Conservation (phyloP, 2,797 vertebrate genomes). For the Cephalopachus bancanus region DNA sequence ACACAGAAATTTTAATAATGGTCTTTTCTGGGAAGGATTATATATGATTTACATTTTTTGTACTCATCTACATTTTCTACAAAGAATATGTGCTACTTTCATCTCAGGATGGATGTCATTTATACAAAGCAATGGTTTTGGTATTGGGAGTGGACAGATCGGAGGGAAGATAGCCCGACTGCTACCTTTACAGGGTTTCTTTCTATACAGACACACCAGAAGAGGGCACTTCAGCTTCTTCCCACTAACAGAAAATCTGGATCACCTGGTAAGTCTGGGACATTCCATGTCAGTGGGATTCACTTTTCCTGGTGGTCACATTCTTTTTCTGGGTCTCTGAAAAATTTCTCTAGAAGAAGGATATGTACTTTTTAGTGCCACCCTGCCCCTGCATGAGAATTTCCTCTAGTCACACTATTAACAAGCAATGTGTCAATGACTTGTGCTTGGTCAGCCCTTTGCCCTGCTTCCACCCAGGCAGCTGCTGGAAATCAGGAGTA, state of each 20-base stretch:
- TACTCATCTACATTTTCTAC: not conserved
- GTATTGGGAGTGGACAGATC: not conserved
- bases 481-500: not conserved
- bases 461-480: not conserved
- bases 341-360: not conserved
- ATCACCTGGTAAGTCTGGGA: not conserved
- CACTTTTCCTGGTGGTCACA: not conserved
- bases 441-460: not conserved
- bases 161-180: not conserved
- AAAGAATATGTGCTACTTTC: not conserved
- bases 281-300: not conserved
- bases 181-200: not conserved
- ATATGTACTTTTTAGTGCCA: not conserved
- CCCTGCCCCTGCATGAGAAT: not conserved
- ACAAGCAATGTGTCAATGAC: not conserved
- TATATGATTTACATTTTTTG: not conserved
- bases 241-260: not conserved
- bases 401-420: not conserved
- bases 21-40: slow-evolving; percentile 1
- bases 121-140: not conserved
- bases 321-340: not conserved
- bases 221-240: slow-evolving; percentile 65
- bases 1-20: not conserved
- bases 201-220: slow-evolving; percentile 36
- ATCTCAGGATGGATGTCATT: not conserved